A percentile compares a stretch with the other conserved stretches of the same genome.
Evolutionary conservation across 2,797 vertebrate species (phyloP).

Genomic region (Propithecus perrieri): DNA sequence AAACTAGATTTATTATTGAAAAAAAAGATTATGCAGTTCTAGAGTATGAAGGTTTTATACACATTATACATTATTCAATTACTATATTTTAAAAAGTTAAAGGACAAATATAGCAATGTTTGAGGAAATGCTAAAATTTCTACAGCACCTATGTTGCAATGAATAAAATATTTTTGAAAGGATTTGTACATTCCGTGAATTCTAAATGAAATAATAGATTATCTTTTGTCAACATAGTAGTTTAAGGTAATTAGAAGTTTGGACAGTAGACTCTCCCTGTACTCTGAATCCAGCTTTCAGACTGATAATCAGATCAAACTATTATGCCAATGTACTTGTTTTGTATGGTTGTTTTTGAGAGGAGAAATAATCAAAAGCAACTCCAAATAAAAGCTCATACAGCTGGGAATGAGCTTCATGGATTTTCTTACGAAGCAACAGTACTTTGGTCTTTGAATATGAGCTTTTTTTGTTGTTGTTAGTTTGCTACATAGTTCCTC

Average conservation of each 20-base stretch:
- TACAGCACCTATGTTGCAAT: not conserved
- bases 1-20: not conserved
- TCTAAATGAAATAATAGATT: not conserved
- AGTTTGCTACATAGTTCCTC: not conserved
- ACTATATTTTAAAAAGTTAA: not conserved
- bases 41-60: not conserved
- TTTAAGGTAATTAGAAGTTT: not conserved
- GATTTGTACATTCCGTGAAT: not conserved
- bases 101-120: not conserved
- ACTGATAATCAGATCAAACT: not conserved
- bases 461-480: not conserved
- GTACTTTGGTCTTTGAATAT: not conserved
- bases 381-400: not conserved
- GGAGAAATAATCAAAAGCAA: not conserved
- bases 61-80: not conserved
- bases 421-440: not conserved
- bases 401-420: not conserved
- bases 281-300: not conserved
- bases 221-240: not conserved
- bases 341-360: not conserved
- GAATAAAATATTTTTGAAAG: not conserved
- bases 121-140: not conserved
- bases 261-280: not conserved
- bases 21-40: not conserved
- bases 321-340: not conserved